These are phyloP conservation scores for Atrina japonica DNA, from an alignment of 2,888 invertebrate genomes.

Conservation along the genomic window DNA sequence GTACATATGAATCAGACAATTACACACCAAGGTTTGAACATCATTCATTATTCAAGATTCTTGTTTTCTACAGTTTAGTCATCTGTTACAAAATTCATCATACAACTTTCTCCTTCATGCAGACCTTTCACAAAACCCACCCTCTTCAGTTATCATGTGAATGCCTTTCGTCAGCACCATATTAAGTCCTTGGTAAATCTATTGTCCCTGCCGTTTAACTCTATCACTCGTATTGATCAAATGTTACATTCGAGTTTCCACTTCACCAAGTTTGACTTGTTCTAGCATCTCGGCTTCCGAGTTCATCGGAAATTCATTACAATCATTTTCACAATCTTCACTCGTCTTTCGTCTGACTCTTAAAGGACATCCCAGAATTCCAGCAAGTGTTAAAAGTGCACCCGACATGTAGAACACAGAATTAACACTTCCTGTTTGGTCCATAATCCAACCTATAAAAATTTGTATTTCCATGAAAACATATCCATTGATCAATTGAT, in stretches of 20 bases:
- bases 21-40: no score
- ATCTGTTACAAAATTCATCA: no score
- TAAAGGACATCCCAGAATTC: constrained; percentile 58
- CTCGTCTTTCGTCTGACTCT: constrained; percentile 10
- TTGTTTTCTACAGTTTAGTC: no score
- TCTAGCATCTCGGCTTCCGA: constrained; percentile 26
- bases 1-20: no score
- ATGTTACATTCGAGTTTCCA: constrained; percentile 40
- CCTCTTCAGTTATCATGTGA: no score
- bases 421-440: constrained; percentile 52
- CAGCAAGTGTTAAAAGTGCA: constrained; percentile 57
- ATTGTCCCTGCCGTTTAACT: no score
- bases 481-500: neutral
- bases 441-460: constrained; percentile 53
- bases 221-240: no score
- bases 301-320: constrained; percentile 14
- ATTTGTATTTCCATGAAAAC: neutral
- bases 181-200: no score
- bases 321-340: constrained; percentile 8
- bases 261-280: constrained; percentile 32
- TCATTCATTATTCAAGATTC: no score
- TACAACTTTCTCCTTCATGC: no score
- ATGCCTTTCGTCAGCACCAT: no score
- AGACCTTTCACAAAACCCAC: no score
- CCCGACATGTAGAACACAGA: constrained; percentile 67